Evolutionary conservation across 2,113 vertebrate genomes (phyloP), one percentile per base, ranked within the genome.

Genomic region (Oplegnathus fasciatus): DNA sequence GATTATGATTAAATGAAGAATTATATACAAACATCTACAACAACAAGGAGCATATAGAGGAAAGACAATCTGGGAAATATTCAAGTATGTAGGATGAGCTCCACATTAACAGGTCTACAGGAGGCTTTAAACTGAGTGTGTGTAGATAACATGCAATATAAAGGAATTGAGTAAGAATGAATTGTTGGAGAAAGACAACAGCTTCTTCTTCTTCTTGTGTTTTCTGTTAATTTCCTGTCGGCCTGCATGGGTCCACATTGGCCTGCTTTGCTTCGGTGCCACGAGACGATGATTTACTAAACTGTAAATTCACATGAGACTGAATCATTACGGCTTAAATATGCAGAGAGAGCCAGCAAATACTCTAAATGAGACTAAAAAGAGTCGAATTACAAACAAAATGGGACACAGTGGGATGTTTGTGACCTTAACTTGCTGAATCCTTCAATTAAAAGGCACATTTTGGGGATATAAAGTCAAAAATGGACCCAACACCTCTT

Each of bases 201-300:
- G 34, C 34, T 40, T 55, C 15, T 20, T 34, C 60, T 37, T 64
- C 20, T 42, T 57, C 24, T 7, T 34, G 22, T 57, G 52, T 46
- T 75, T 82, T 30, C 28, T 48, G 50, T 74, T 58, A 46, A 74
- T 66, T 67, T 83, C 64, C 80, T 30, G 58, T 32, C 13, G 6
- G 57, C 13, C 67, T 75, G 71, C 46, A 30, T 75, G 14, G 48
- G 50, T 75, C 80, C 44, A 32, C 34, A 1, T 11, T 18, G 44
- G 10, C 14, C 26, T 42, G 60, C 24, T 60, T 60, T 22, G 60
- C 60, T 62, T 86, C 62, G 30, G 60, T 7, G 4, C 2, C 20
- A 32, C 30, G 6, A 55, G 17, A 9, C 1, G 14, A 42, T 32
- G n/a, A 52, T 67, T 61, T 60, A 81, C 9, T 40, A 32, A 80